A percentile compares a stretch with the other conserved stretches of the same genome.
Conservation (phyloP, 2,113 vertebrate species). For the Hippocampus zosterae region DNA sequence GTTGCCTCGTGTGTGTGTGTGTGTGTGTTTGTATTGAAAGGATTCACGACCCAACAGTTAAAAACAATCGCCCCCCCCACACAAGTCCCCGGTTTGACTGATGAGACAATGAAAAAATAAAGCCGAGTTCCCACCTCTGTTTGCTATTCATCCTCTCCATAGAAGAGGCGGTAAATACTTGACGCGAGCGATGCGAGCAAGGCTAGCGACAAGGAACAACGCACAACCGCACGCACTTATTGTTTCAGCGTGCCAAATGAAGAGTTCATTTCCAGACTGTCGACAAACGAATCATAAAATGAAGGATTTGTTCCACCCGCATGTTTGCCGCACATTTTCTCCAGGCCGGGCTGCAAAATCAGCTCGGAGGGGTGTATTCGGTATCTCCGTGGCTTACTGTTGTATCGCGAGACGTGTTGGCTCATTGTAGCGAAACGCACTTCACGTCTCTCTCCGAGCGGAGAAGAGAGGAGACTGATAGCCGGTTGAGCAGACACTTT, state of each 20-base stretch:
- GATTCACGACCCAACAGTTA: slow-evolving; percentile 32
- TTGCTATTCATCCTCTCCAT: slow-evolving; percentile 41
- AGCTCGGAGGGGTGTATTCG: not conserved
- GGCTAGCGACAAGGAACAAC: slow-evolving; percentile 20
- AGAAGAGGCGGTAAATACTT: slow-evolving; percentile 46
- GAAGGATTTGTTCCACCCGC: slow-evolving; percentile 18
- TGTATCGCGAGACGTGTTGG: slow-evolving; percentile 10
- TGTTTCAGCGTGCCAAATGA: slow-evolving; percentile 21
- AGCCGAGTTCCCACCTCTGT: slow-evolving; percentile 11
- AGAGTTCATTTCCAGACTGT: slow-evolving; percentile 3
- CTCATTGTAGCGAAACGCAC: slow-evolving; percentile 44
- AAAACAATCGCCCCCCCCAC: slow-evolving; percentile 5
- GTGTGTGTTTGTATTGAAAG: not conserved
- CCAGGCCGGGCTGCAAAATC: slow-evolving; percentile 11
- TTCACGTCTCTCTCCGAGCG: slow-evolving; percentile 13
- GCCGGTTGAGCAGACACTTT: slow-evolving; percentile 43
- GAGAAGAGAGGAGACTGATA: slow-evolving; percentile 26
- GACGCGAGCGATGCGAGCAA: slow-evolving; percentile 32
- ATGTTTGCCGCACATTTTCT: not conserved
- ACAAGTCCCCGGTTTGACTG: slow-evolving; percentile 17
- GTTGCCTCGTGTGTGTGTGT: not conserved
- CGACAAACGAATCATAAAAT: slow-evolving; percentile 13
- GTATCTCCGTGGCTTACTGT: slow-evolving; percentile 12
- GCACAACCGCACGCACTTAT: not conserved
- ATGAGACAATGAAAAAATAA: slow-evolving; percentile 5